A percentile compares a stretch with the other conserved stretches of the same genome.
Conservation (phyloP, 2,888 invertebrate species). For the Phorcus lineatus region DNA sequence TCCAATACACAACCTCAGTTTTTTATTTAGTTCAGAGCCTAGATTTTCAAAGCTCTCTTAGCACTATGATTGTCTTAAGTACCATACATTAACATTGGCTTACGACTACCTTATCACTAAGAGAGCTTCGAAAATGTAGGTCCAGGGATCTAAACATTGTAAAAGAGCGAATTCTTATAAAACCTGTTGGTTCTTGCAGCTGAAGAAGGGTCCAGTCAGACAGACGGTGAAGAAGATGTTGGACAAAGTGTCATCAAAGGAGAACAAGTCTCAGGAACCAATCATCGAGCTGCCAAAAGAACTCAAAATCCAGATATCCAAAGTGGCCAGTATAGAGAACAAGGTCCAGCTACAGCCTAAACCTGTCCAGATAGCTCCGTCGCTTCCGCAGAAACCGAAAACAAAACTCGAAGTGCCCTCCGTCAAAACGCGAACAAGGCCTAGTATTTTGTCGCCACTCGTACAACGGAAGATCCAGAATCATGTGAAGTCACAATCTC, state of each 20-base stretch:
- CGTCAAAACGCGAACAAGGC: conserved; percentile 28
- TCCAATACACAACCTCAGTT: no score
- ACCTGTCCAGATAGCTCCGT: not conserved
- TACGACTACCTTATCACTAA: no score
- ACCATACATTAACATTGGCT: no score
- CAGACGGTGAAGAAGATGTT: conserved; percentile 42
- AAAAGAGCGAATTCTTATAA: no score
- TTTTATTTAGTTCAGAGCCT: no score
- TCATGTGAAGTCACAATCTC: conserved; percentile 8
- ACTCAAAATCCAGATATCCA: not conserved
- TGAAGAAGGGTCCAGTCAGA: conserved; percentile 22
- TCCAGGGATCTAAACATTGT: no score
- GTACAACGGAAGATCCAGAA: conserved; percentile 25
- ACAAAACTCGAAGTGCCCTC: conserved; percentile 36
- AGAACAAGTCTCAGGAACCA: conserved; percentile 21
- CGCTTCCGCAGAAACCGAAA: not conserved
- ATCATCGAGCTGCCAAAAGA: not conserved
- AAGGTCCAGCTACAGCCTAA: not conserved
- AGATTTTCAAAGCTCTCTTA: no score
- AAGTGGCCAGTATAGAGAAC: not conserved
- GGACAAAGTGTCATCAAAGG: conserved; percentile 30
- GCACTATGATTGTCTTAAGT: no score
- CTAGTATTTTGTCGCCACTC: conserved; percentile 31
- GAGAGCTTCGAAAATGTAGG: no score
- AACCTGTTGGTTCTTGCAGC: no score